These are phyloP conservation scores for Pasiphila rectangulata DNA, from an alignment of 2,888 invertebrate genomes.

Conservation along the genomic window DNA sequence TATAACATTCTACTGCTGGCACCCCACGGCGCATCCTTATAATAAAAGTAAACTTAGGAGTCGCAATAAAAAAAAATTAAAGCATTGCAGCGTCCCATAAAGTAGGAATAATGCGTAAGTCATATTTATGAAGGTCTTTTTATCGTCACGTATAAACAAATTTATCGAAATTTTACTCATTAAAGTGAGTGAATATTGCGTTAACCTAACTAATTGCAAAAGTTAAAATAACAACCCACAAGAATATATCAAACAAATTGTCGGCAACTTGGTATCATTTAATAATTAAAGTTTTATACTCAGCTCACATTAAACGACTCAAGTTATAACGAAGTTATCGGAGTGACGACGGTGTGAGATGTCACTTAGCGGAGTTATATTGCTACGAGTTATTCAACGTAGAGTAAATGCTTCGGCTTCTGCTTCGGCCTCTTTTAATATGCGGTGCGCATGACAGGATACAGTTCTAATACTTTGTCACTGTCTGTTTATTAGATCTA, in stretches of 20 bases:
- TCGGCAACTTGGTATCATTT: constrained; percentile 19
- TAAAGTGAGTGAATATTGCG: background rate
- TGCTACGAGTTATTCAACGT: constrained; percentile 26
- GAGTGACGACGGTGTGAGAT: constrained; percentile 24
- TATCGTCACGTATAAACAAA: too few relatives aligned
- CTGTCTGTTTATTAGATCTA: too few relatives aligned
- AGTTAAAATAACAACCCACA: constrained; percentile 2
- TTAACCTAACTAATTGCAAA: background rate
- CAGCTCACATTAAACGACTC: constrained; percentile 22
- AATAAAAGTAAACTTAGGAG: too few relatives aligned
- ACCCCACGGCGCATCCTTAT: too few relatives aligned
- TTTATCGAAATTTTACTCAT: too few relatives aligned
- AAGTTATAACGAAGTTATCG: constrained; percentile 29
- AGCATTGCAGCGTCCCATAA: too few relatives aligned
- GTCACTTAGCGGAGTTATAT: constrained; percentile 28
- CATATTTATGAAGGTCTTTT: too few relatives aligned
- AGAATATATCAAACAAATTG: constrained; percentile 15
- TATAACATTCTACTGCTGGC: too few relatives aligned
- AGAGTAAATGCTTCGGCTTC: constrained; percentile 7
- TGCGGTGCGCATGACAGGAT: background rate
- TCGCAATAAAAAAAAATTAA: too few relatives aligned
- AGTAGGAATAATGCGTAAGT: too few relatives aligned
- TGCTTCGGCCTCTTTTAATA: background rate
- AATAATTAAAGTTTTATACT: constrained; percentile 22
- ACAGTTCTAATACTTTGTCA: too few relatives aligned